Evolutionary conservation across 1,140 invertebrate species (phyloP).

Genomic region (Agraylea sexmaculata): DNA sequence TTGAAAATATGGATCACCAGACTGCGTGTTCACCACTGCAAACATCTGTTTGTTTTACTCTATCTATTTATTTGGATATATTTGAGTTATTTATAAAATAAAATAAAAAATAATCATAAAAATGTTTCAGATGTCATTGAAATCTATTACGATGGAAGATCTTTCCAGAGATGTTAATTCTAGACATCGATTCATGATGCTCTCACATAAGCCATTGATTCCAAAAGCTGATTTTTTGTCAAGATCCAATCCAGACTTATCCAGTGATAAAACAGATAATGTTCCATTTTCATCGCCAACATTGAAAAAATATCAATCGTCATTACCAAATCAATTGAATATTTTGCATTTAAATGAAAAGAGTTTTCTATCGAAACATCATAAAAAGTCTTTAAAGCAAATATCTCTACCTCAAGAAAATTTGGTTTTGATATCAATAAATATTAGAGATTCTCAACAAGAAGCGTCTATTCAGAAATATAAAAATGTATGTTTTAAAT

Average conservation of each 20-base stretch:
- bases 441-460: constrained; percentile 32
- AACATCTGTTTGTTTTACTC: too few species aligned
- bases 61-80: too few species aligned
- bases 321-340: constrained; percentile 58
- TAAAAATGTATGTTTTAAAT: constrained; percentile 24
- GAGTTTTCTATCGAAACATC: not conserved
- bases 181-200: constrained; percentile 68
- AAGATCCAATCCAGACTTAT: constrained; percentile 72
- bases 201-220: constrained; percentile 44
- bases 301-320: too few species aligned
- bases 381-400: constrained; percentile 9
- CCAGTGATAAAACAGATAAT: constrained; percentile 17
- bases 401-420: constrained; percentile 37
- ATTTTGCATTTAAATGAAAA: constrained; percentile 28
- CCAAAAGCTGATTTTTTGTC: constrained; percentile 52
- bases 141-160: constrained; percentile 81
- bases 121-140: constrained; percentile 51
- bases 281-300: constrained; percentile 18
- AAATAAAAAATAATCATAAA: too few species aligned
- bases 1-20: too few species aligned
- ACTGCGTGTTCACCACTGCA: too few species aligned
- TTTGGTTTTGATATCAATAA: constrained; percentile 43
- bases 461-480: constrained; percentile 28
- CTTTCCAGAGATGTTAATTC: constrained; percentile 63
- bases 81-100: too few species aligned